Percentiles rank a stretch among this genome's conserved stretches.
These are phyloP conservation scores for Bimastos eiseni DNA, from an alignment of 2,888 invertebrate genomes.

Conservation along the genomic window DNA sequence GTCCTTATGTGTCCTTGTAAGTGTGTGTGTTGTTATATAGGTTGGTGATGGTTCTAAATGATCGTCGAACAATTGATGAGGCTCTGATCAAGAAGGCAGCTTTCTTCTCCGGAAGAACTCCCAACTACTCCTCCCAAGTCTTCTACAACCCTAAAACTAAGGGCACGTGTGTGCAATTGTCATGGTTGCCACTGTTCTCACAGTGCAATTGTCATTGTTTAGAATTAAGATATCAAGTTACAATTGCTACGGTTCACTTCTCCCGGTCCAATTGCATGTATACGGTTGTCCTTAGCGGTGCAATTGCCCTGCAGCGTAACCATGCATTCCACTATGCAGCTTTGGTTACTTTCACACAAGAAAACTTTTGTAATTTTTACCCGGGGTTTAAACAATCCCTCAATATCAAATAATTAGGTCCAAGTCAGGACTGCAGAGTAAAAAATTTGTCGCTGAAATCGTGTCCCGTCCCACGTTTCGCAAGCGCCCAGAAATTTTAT, in stretches of 20 bases:
- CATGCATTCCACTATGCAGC: too few relatives aligned
- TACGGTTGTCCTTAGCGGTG: too few relatives aligned
- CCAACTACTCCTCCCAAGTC: background rate
- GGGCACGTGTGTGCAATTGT: background rate
- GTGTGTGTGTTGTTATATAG: background rate
- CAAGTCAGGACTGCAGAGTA: too few relatives aligned
- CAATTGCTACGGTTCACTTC: background rate
- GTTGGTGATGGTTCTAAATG: background rate
- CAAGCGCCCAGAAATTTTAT: too few relatives aligned
- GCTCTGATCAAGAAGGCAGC: constrained; percentile 19
- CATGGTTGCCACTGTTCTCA: background rate
- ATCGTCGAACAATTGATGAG: background rate
- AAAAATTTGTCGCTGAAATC: too few relatives aligned
- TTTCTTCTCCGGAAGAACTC: background rate
- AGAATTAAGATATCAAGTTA: too few relatives aligned
- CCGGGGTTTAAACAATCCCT: too few relatives aligned
- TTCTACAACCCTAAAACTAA: background rate
- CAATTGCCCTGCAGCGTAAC: too few relatives aligned
- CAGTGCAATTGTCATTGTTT: background rate
- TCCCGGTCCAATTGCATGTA: background rate
- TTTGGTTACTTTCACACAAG: too few relatives aligned
- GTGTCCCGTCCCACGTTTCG: too few relatives aligned
- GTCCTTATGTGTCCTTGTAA: background rate
- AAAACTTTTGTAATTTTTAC: too few relatives aligned
- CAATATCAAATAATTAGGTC: too few relatives aligned